phyloP scores from a whole-genome alignment of 2,113 vertebrate species.

The Todiramphus chloris region DNA sequence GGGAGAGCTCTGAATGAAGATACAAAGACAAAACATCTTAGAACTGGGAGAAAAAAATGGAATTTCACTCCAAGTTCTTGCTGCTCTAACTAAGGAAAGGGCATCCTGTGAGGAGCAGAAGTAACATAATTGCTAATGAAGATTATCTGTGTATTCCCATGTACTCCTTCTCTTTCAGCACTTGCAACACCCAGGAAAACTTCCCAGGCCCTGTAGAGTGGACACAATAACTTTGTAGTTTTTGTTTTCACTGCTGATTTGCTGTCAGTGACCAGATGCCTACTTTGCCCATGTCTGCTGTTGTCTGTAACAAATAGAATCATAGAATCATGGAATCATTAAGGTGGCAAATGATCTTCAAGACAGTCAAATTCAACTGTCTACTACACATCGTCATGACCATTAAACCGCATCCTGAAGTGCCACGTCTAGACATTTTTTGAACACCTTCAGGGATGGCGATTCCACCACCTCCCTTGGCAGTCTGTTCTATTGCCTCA shows the following conservation, averaged over 20 bases:
- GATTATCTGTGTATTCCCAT: not conserved
- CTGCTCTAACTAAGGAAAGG: not conserved
- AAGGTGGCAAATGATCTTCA: too few species aligned
- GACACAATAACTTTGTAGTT: not conserved
- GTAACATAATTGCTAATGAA: not conserved
- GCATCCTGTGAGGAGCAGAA: not conserved
- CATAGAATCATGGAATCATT: too few species aligned
- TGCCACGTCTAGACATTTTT: too few species aligned
- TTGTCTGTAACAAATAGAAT: not conserved
- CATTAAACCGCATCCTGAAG: too few species aligned
- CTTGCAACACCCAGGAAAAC: not conserved
- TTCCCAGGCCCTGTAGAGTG: not conserved
- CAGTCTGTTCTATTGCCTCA: too few species aligned
- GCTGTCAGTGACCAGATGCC: not conserved
- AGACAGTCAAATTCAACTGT: too few species aligned
- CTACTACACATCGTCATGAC: too few species aligned
- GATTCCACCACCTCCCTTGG: too few species aligned
- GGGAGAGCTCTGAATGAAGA: not conserved
- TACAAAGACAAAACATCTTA: not conserved
- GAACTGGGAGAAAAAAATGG: not conserved
- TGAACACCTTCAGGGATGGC: too few species aligned
- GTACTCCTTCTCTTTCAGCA: not conserved
- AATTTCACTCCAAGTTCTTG: not conserved
- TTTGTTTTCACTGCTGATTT: not conserved
- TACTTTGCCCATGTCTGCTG: not conserved